Conservation (phyloP, 1,140 invertebrate genomes). For the Diploscapter pachys region DNA sequence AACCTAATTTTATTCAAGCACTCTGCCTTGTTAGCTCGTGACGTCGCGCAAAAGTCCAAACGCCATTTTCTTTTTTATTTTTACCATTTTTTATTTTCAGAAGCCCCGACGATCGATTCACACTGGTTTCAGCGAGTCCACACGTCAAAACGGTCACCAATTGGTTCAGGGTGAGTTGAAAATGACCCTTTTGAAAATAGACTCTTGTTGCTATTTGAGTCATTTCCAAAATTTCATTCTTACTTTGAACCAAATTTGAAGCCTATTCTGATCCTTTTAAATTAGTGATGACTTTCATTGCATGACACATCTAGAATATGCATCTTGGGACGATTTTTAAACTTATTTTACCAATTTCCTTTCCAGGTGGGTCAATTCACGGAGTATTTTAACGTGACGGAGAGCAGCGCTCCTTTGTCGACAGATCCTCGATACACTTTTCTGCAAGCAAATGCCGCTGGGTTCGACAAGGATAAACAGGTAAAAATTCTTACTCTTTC, state of each 20-base stretch:
- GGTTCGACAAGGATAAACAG: conserved; percentile 20
- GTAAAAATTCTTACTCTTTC: neutral
- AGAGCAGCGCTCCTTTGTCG: neutral
- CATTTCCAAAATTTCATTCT: neutral
- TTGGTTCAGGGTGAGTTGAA: conserved; percentile 14
- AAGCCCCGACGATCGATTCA: neutral
- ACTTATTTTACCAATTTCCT: neutral
- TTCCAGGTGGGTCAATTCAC: conserved; percentile 20
- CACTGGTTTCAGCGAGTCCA: conserved; percentile 12
- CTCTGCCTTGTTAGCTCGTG: no score
- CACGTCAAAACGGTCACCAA: conserved; percentile 19
- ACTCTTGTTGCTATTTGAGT: no score
- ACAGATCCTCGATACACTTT: conserved; percentile 15
- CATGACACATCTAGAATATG: neutral
- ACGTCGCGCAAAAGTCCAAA: no score
- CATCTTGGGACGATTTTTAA: neutral
- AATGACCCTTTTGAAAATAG: neutral
- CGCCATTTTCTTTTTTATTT: no score
- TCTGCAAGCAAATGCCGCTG: conserved; percentile 1
- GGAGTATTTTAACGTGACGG: conserved; percentile 20
- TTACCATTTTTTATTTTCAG: no score
- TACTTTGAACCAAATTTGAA: neutral
- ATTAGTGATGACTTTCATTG: neutral
- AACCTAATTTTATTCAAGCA: no score
- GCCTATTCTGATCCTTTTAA: neutral